Evolutionary conservation across 2,113 vertebrate species (phyloP).

Genomic region (Dicerorhinus sumatrensis): DNA sequence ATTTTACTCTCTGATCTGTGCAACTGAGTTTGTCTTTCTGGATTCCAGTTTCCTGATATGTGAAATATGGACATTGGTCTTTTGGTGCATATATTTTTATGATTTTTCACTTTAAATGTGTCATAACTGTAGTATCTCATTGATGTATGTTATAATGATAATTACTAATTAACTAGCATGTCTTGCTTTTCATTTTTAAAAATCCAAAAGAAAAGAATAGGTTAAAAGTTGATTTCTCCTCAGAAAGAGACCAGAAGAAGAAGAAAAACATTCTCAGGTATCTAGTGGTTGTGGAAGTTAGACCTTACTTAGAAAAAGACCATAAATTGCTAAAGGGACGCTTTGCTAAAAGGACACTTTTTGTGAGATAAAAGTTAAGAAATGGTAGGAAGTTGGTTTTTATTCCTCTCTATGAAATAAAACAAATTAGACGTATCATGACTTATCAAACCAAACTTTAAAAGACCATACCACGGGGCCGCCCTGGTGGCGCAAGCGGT

Average conservation of each 20-base stretch:
- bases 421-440: neutral
- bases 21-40: neutral
- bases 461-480: neutral
- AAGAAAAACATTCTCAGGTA: constrained; percentile 45
- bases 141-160: neutral
- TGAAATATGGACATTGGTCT: neutral
- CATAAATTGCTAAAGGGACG: neutral
- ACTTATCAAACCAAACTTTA: neutral
- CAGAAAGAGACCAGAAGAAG: constrained; percentile 45
- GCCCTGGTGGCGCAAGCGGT: too few relatives aligned
- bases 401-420: constrained; percentile 30
- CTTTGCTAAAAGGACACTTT: neutral
- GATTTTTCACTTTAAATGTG: neutral
- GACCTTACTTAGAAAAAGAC: neutral
- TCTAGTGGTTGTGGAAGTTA: neutral
- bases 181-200: constrained; percentile 39
- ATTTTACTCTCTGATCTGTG: neutral
- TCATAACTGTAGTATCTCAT: neutral
- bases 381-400: neutral
- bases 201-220: neutral
- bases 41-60: neutral
- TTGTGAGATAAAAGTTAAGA: constrained; percentile 5
- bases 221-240: constrained; percentile 39
- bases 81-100: neutral
- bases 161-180: neutral